These are phyloP conservation scores for Drosophila atripex DNA, from an alignment of 2,888 invertebrate species.

Conservation along the genomic window DNA sequence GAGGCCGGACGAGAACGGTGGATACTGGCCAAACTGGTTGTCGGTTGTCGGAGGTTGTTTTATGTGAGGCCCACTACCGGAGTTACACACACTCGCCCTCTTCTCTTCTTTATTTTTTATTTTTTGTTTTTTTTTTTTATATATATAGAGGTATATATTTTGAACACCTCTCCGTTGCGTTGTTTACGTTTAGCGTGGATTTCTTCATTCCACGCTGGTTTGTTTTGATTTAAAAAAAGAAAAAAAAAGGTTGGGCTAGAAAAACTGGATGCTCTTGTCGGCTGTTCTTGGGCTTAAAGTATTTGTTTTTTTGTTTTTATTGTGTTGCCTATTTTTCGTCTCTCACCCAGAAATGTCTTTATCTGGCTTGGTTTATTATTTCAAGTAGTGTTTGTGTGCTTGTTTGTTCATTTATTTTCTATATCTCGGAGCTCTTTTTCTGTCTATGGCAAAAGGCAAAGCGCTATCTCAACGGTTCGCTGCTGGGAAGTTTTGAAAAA, in stretches of 20 bases:
- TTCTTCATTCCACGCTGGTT: constrained; percentile 75
- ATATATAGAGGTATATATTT: constrained; percentile 2
- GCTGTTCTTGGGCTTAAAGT: constrained; percentile 65
- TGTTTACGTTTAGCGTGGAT: constrained; percentile 72
- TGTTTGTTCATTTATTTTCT: constrained; percentile 16
- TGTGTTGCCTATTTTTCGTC: constrained; percentile 12
- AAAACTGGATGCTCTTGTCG: constrained; percentile 74
- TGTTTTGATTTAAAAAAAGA: constrained; percentile 70
- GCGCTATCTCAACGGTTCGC: constrained; percentile 11
- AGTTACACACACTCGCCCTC: constrained; percentile 64
- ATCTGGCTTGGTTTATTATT: constrained; percentile 17
- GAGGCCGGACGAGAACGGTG: constrained; percentile 19
- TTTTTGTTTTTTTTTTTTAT: constrained; percentile 14
- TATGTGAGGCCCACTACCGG: constrained; percentile 53
- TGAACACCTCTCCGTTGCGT: constrained; percentile 47
- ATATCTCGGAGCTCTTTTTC: neutral
- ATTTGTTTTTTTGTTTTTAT: constrained; percentile 64
- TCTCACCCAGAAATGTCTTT: constrained; percentile 1
- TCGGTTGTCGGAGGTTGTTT: constrained; percentile 14
- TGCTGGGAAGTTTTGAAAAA: constrained; percentile 17
- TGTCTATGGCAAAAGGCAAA: constrained; percentile 6
- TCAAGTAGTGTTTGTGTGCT: constrained; percentile 16
- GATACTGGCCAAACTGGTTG: constrained; percentile 35
- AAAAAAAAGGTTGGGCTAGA: constrained; percentile 52
- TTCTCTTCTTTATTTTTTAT: constrained; percentile 4